A percentile compares a stretch with the other conserved stretches of the same genome.
phyloP scores from a whole-genome alignment of 2,113 vertebrate species.

The Alligator mississippiensis region DNA sequence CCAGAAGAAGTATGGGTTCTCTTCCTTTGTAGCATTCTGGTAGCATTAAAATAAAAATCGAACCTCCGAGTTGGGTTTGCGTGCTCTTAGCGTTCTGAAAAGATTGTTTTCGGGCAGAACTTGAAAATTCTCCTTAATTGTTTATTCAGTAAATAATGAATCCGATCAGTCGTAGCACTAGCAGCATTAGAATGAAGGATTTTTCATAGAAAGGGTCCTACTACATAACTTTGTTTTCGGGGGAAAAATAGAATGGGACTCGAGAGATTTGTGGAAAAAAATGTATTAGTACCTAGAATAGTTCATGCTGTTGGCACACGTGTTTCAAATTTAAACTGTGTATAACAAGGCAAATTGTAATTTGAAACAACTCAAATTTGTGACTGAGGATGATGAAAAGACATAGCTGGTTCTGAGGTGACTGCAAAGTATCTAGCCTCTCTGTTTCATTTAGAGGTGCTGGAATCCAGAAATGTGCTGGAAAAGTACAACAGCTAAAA shows the following conservation, averaged over 20 bases:
- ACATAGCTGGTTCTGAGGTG: background rate
- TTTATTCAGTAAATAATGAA: background rate
- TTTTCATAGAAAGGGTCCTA: background rate
- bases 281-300: background rate
- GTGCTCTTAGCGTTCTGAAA: background rate
- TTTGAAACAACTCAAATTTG: background rate
- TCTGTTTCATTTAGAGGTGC: background rate
- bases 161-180: background rate
- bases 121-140: background rate
- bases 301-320: background rate
- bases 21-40: background rate
- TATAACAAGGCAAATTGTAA: background rate
- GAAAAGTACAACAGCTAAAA: background rate
- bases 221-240: background rate
- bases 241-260: background rate
- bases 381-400: background rate
- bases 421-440: background rate
- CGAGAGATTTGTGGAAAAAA: background rate
- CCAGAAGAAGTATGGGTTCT: background rate
- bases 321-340: background rate
- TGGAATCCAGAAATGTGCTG: background rate
- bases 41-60: too few species aligned
- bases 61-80: background rate
- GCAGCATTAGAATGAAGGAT: background rate
- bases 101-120: background rate